Evolutionary conservation across 1,140 invertebrate species (phyloP).

Genomic region (Drosophila lowei): DNA sequence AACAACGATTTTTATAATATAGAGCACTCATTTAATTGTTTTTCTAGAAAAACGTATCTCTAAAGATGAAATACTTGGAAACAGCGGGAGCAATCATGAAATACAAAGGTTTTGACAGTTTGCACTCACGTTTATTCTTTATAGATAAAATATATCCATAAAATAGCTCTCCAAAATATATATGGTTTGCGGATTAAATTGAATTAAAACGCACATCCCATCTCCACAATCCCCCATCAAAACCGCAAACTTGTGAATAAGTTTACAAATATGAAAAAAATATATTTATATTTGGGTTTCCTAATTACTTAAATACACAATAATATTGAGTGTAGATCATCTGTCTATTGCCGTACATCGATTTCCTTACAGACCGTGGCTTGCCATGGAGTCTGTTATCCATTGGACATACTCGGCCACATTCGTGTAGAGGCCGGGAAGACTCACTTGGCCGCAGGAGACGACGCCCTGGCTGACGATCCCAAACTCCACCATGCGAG

Average conservation of each 20-base stretch:
- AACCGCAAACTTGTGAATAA: neutral
- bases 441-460: conserved; percentile 80
- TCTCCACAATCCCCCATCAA: neutral
- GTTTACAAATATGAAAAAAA: conserved; percentile 10
- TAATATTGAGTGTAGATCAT: neutral
- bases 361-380: conserved; percentile 42
- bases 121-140: no score
- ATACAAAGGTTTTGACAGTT: no score
- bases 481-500: conserved; percentile 79
- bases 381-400: conserved; percentile 83
- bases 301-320: conserved; percentile 19
- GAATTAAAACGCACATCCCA: neutral
- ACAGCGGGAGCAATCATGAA: no score
- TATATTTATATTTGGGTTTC: conserved; percentile 8
- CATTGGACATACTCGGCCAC: conserved; percentile 82
- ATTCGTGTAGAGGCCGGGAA: conserved; percentile 83
- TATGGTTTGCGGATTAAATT: neutral
- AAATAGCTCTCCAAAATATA: no score
- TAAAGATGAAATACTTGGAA: neutral
- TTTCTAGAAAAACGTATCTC: no score
- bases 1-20: no score
- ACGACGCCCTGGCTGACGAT: conserved; percentile 85
- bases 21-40: no score
- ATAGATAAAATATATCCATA: no score
- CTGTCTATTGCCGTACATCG: conserved; percentile 19